Evolutionary conservation across 2,888 invertebrate species (phyloP), one percentile per base, ranked within the genome.

Genomic region (Hyposoter dolosus): DNA sequence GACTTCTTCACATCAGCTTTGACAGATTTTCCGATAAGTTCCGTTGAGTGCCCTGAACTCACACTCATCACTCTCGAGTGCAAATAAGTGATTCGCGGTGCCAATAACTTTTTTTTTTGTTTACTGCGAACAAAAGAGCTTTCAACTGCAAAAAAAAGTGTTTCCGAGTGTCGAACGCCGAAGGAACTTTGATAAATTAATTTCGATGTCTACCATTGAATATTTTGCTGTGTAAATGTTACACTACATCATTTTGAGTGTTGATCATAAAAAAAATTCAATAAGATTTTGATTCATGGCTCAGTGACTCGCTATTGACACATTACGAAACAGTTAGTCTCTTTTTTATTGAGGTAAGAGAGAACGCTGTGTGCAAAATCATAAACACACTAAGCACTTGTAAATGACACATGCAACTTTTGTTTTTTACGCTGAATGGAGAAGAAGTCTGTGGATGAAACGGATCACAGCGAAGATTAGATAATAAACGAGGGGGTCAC

Each of bases 401-500:
- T 60, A 60, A 60, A 60, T 60, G 28, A 60, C 28, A 60, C 28
- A 28, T 60, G 60, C 15, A 60, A 60, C 60, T 60, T 60, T 28
- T 60, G 28, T 15, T 28, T 60, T 60, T 28, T 5, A 60, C 60
- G 15, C 9, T 60, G 28, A 60, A 60, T 12, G 60, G 60, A 60
- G 28, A 60, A 12, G 28, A 60, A 60, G 60, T 28, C 12, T 60
- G 28, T 28, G 28, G 60, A 60, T 60, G 4, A 56, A 28, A 60
- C 60, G 65, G 71, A 84, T 84, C 53, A 40, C 17, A 69, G 23
- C 43, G 45, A 35, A n/a, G 76, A 76, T 81, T 84, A 81, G 84
- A 84, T 84, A 84, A 84, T 72, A 76, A 66, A n/a, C 19, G 45
- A 28, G 40, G 32, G 69, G 68, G 63, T 84, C 80, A 76, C 66